Conservation (phyloP, 2,797 vertebrate species). For the Xyrichtys novacula region DNA sequence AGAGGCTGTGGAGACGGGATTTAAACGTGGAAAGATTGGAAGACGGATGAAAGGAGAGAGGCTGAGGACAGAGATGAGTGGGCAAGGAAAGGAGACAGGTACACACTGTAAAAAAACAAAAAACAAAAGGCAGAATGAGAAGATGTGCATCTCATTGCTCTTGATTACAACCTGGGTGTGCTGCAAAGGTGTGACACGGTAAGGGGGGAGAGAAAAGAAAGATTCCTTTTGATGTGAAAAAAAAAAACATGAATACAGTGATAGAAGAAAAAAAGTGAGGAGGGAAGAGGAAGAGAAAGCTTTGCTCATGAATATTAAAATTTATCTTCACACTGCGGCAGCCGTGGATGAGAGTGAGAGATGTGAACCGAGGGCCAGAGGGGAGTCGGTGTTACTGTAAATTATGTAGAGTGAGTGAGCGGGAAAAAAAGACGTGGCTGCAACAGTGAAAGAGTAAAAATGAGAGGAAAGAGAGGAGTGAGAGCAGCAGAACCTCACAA, state of each 20-base stretch:
- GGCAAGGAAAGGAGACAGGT: background rate
- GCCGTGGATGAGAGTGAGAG: slow-evolving; percentile 38
- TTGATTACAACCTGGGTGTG: slow-evolving; percentile 43
- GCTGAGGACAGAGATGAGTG: background rate
- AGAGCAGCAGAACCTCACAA: slow-evolving; percentile 4
- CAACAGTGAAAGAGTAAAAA: slow-evolving; percentile 23
- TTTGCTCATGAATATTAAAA: slow-evolving; percentile 67
- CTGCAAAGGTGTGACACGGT: slow-evolving; percentile 28
- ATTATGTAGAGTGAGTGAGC: slow-evolving; percentile 34
- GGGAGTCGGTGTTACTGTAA: slow-evolving; percentile 35
- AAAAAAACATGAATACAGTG: slow-evolving; percentile 42
- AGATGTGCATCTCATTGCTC: slow-evolving; percentile 34
- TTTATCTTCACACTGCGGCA: slow-evolving; percentile 66
- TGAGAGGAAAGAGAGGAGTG: background rate
- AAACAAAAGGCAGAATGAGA: slow-evolving; percentile 19
- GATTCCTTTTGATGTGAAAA: slow-evolving; percentile 40
- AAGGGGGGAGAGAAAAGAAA: slow-evolving; percentile 2
- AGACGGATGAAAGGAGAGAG: slow-evolving; percentile 32
- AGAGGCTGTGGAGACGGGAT: slow-evolving; percentile 41
- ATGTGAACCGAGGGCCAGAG: slow-evolving; percentile 18
- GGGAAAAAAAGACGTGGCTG: slow-evolving; percentile 26
- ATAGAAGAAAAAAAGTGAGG: slow-evolving; percentile 25
- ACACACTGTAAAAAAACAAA: background rate
- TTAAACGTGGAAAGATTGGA: slow-evolving; percentile 38
- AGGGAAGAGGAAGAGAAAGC: slow-evolving; percentile 36